These are phyloP conservation scores for Platyrinchus mystaceus DNA, from an alignment of 2,797 vertebrate genomes.

Conservation along the genomic window DNA sequence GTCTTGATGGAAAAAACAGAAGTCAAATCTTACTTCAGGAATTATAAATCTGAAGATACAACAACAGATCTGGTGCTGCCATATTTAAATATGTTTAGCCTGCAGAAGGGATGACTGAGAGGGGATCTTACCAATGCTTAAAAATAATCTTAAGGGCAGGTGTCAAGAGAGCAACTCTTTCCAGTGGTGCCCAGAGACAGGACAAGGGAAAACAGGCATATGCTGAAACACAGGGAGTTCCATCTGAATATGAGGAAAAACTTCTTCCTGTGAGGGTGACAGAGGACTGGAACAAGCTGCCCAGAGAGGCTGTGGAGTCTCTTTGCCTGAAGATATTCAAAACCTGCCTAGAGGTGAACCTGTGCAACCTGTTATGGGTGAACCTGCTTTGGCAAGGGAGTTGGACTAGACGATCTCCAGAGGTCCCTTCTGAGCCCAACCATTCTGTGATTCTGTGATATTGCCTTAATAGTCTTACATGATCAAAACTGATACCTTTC, in stretches of 20 bases:
- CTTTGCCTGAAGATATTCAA: neutral
- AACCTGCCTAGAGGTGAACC: neutral
- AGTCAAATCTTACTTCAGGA: neutral
- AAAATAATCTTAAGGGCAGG: neutral
- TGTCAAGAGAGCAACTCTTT: neutral
- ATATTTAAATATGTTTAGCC: neutral
- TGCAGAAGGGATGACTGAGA: neutral
- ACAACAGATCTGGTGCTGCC: neutral
- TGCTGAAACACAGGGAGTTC: neutral
- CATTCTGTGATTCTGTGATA: neutral
- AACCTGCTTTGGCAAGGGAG: neutral
- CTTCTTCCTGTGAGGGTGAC: neutral
- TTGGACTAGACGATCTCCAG: neutral
- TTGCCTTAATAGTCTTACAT: neutral
- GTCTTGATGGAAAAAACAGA: neutral
- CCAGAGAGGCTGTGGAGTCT: neutral
- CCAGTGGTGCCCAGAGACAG: neutral
- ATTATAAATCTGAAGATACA: neutral
- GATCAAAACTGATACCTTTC: constrained; percentile 80
- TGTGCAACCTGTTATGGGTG: neutral
- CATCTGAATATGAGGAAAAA: neutral
- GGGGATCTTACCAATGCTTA: neutral
- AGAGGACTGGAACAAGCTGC: neutral
- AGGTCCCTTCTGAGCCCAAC: neutral
- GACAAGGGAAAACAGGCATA: neutral